Conservation (phyloP, 2,113 vertebrate genomes). For the cattle (Bos taurus) region ARS-UCD2.0 NC_037350.1:40452501-40453000, state of each 20-base stretch:
- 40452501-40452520: background rate
- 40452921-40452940: background rate
- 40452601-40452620: background rate
- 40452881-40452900: background rate
- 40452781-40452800: background rate
- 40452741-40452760: background rate
- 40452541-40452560: background rate
- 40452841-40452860: background rate
- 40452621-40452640: background rate
- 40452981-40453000: background rate
- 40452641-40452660: background rate
- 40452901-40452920: background rate
- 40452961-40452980: background rate
- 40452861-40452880: background rate
- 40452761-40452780: accelerated
- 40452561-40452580: background rate
- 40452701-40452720: background rate
- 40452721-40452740: background rate
- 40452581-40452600: background rate
- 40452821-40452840: background rate
- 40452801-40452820: background rate
- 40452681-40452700: background rate
- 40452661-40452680: background rate
- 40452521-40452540: background rate
- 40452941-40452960: background rate